Conservation (phyloP, 2,797 vertebrate genomes). For the Tinamus major region DNA sequence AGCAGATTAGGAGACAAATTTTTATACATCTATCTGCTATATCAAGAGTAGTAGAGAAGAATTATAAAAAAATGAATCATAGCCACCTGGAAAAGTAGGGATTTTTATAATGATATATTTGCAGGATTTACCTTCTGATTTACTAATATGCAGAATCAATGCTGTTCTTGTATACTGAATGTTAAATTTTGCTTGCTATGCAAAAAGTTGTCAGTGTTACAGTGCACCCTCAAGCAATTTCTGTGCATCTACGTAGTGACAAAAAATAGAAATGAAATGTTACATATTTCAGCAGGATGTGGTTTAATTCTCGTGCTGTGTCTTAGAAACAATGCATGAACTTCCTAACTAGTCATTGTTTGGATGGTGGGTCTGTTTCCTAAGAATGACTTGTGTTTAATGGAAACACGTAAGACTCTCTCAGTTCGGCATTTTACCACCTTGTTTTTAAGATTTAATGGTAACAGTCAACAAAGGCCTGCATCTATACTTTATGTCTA, state of each 20-base stretch:
- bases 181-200: neutral
- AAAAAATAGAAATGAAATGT: neutral
- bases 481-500: neutral
- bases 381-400: neutral
- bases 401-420: neutral
- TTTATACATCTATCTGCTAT: neutral
- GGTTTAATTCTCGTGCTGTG: neutral
- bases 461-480: neutral
- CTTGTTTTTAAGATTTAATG: conserved; percentile 2
- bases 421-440: neutral
- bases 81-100: neutral
- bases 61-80: neutral
- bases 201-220: neutral
- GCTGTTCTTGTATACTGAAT: neutral
- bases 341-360: neutral
- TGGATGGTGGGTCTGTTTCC: neutral
- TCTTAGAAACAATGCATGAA: neutral
- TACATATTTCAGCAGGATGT: neutral
- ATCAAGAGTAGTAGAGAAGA: neutral
- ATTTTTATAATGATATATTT: neutral
- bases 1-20: neutral
- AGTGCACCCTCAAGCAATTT: neutral
- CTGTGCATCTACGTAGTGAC: neutral
- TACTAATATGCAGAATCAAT: neutral
- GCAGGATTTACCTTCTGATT: neutral